Percentiles rank a stretch among this genome's conserved stretches.
Conservation (phyloP, 1,140 invertebrate species). For the Choristoneura fumiferana region DNA sequence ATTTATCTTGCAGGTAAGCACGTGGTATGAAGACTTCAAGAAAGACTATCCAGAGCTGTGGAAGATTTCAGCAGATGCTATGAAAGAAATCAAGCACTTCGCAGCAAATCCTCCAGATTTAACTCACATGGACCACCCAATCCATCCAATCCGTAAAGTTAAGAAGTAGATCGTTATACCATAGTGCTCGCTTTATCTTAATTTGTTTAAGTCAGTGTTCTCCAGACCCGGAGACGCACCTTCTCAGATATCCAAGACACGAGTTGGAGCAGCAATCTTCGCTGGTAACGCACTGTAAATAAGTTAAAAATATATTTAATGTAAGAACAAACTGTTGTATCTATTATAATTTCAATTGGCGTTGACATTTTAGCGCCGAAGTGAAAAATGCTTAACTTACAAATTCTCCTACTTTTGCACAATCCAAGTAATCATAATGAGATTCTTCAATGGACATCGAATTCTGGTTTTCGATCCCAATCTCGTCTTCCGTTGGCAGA, state of each 20-base stretch:
- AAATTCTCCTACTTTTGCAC: too few species aligned
- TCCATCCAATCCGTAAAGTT: slow-evolving; percentile 81
- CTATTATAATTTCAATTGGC: too few species aligned
- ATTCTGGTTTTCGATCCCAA: too few species aligned
- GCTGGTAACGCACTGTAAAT: slow-evolving; percentile 66
- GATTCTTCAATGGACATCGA: too few species aligned
- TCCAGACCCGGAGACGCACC: slow-evolving; percentile 55
- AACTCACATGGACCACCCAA: slow-evolving; percentile 83
- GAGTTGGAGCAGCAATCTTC: slow-evolving; percentile 63
- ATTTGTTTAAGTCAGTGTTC: slow-evolving; percentile 17
- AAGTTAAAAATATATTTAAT: slow-evolving; percentile 23
- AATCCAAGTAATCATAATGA: too few species aligned
- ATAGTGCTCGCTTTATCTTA: too few species aligned
- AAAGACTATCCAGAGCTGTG: slow-evolving; percentile 82
- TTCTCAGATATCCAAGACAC: slow-evolving; percentile 61
- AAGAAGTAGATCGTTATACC: slow-evolving; percentile 31
- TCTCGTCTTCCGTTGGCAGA: too few species aligned
- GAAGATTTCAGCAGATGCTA: slow-evolving; percentile 82
- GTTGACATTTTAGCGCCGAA: too few species aligned
- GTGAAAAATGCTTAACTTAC: too few species aligned
- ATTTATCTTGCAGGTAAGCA: slow-evolving; percentile 58
- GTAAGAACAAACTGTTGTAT: not conserved
- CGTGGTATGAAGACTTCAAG: slow-evolving; percentile 86
- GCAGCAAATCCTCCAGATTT: slow-evolving; percentile 85
- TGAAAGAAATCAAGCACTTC: slow-evolving; percentile 82